These are phyloP conservation scores for Gobiocypris rarus DNA, from an alignment of 2,113 vertebrate genomes.

Conservation along the genomic window DNA sequence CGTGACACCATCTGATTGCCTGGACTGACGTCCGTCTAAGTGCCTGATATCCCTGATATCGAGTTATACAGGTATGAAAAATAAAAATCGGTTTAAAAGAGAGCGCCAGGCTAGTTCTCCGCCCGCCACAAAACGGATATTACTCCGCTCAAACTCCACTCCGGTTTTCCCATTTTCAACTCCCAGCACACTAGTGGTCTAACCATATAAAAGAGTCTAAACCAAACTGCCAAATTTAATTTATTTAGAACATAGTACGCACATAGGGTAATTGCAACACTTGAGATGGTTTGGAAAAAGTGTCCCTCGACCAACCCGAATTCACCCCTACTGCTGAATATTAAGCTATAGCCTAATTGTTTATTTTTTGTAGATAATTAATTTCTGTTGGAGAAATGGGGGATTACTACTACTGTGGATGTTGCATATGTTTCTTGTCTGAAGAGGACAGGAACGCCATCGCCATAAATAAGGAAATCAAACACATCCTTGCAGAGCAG, in stretches of 20 bases:
- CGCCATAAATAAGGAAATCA: slow-evolving; percentile 81
- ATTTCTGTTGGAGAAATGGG: slow-evolving; percentile 64
- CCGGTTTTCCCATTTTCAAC: too few relatives aligned
- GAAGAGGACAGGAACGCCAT: slow-evolving; percentile 79
- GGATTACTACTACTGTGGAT: slow-evolving; percentile 67
- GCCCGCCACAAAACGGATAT: too few relatives aligned
- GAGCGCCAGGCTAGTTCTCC: too few relatives aligned
- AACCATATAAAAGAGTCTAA: background rate
- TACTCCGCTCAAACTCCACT: too few relatives aligned
- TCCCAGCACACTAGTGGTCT: too few relatives aligned
- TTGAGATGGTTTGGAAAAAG: too few relatives aligned
- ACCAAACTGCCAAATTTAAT: background rate
- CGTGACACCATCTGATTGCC: too few relatives aligned
- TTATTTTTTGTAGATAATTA: background rate
- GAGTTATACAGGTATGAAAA: background rate
- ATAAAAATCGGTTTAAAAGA: background rate
- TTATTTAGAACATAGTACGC: background rate
- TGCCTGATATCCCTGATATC: too few relatives aligned
- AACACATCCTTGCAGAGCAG: slow-evolving; percentile 78
- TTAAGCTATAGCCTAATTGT: background rate
- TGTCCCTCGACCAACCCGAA: too few relatives aligned
- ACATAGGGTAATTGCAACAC: too few relatives aligned
- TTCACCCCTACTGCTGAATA: background rate
- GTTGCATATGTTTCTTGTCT: slow-evolving; percentile 75
- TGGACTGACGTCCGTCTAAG: too few relatives aligned